Base-by-base conservation (phyloP, 1,140 invertebrate species). In the Lordiphosa collinella region DNA sequence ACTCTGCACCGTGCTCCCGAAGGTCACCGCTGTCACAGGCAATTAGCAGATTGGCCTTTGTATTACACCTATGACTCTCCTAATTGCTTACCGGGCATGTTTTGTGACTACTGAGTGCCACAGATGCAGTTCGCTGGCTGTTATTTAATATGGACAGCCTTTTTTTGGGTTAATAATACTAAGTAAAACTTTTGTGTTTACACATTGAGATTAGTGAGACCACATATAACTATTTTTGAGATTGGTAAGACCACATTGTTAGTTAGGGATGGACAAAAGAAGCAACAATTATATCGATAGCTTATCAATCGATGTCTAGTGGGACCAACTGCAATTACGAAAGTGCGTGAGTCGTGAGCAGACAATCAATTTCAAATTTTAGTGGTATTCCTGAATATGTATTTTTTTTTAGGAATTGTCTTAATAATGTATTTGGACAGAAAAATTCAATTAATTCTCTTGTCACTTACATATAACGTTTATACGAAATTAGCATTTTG, bases 41-140 rank as follows among this genome's bases (percentile, higher is more conserved):
- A 43, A 43, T 49, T 40, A 43, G 57, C 34, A 4, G 18, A 48
- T 36, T 68, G 40, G 31, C n/a, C 38, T 38, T 38, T 63, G 41
- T 60, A 46, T 41, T n/a, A 12, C 34, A 55, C 32, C 37, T 40
- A 38, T 31, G 16, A 32, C 36, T 44, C 13, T 22, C 10, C 14
- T 7, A 31, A 57, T 46, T 29, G 73, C 76, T 84, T 65, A 82
- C 76, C 76, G 54, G 76, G 54, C 76, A 82, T 82, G 55, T 35
- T 51, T 50, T 49, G 14, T 31, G 31, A 50, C 53, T 67, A 50
- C 53, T 67, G 7, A 4, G 53, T 35, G 18, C 40, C 41, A 55
- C 40, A 37, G 36, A 40, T 36, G 51, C 46, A 58, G 34, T 48
- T 58, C 41, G 41, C 50, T 51, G 25, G 25, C 44, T 46, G 58